Evolutionary conservation across 53 echinoderm and acorn worm species (phyloP), one percentile per base, ranked within the genome.

Genomic region (Pentamera pediparva): DNA sequence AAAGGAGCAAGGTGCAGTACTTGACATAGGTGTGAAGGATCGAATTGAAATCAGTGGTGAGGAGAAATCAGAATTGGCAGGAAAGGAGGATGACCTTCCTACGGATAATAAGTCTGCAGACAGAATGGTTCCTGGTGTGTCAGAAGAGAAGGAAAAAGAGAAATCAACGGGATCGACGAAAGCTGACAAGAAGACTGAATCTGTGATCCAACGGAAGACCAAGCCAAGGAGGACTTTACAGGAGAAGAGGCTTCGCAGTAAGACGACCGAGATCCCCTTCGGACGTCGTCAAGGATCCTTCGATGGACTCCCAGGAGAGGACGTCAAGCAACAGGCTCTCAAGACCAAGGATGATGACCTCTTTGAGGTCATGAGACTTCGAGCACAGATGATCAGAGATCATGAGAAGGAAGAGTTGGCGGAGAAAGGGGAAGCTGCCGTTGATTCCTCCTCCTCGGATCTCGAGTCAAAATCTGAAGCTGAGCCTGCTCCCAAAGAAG

Each of bases 361-460:
- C 65, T 61, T 92, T 35, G 88, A 85, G 24, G 73, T 92, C 86
- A 98, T 98, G 98, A 83, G 80, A 70, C 75, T 78, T 26, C 62
- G 98, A 20, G 86, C 88, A 1, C 71, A 90, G 34, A 55, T 83
- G 60, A 82, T 76, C 55, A 75, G 70, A 33, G 94, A 94, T 21
- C 83, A 87, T 30, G 86, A 91, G 78, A 79, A 85, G 79, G 72
- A 81, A 22, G 85, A 85, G 33, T 74, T 58, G 34, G 73, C 52
- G 1, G 73, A 72, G 36, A 72, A 72, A 17, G 61, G 61, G 9
- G 43, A 60, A 27, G 61, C 40, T 9, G 24, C 17, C 3, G 37
- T 5, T 12, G 56, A 26, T 2, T 37, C 20, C 22, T 45, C 43
- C 43, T 15, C 39, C 3, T 22, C 35, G 11, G 61, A 43, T 13